Conservation (phyloP, 2,888 invertebrate genomes). For the Heteropelma amictum region DNA sequence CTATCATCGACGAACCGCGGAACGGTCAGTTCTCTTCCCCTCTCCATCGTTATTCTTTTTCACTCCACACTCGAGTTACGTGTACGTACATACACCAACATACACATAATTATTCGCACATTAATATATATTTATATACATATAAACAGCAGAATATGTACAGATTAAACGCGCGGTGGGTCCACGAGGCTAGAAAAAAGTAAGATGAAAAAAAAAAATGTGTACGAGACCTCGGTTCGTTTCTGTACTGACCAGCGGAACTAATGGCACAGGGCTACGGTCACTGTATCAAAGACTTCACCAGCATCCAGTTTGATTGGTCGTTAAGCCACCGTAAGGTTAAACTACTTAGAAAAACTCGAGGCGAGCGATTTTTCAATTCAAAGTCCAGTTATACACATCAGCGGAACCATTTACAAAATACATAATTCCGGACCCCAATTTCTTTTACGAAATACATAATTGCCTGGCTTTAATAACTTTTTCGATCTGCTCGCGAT, state of each 20-base stretch:
- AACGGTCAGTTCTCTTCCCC: constrained; percentile 52
- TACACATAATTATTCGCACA: not conserved
- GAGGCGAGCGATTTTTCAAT: constrained; percentile 7
- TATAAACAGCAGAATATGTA: not conserved
- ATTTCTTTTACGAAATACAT: too few species aligned
- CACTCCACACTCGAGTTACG: constrained; percentile 21
- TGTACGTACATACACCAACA: constrained; percentile 3
- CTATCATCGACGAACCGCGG: constrained; percentile 65
- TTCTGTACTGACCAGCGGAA: constrained; percentile 24
- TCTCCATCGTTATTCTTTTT: constrained; percentile 49
- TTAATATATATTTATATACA: not conserved
- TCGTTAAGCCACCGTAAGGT: constrained; percentile 23
- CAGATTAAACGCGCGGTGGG: constrained; percentile 19
- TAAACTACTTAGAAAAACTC: constrained; percentile 23
- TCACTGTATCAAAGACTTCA: constrained; percentile 23
- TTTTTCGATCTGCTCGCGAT: too few species aligned
- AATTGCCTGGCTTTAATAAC: too few species aligned
- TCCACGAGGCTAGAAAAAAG: constrained; percentile 15
- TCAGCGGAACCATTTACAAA: constrained; percentile 49
- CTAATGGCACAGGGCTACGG: constrained; percentile 17
- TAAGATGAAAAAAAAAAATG: not conserved
- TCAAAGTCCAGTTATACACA: constrained; percentile 12
- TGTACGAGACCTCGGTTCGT: constrained; percentile 19
- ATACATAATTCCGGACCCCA: constrained; percentile 57
- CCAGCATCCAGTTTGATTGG: constrained; percentile 10